Conservation (phyloP, 2,113 vertebrate genomes). For the Hippocampus zosterae region DNA sequence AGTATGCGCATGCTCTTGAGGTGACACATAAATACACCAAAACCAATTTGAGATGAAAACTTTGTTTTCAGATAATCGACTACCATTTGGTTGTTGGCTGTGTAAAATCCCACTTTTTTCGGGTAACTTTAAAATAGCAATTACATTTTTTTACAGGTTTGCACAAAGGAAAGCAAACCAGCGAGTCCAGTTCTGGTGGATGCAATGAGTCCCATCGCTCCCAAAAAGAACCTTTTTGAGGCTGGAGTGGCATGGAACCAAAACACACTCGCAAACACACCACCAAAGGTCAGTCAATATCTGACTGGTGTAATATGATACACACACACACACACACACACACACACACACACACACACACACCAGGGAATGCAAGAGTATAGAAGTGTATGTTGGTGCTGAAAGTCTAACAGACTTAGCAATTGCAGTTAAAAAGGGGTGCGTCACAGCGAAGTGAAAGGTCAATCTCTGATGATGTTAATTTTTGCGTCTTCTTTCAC, state of each 20-base stretch:
- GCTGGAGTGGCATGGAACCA: constrained; percentile 79
- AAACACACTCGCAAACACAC: constrained; percentile 39
- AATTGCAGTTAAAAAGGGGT: background rate
- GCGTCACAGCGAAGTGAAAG: background rate
- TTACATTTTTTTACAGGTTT: constrained; percentile 49
- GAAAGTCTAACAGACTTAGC: background rate
- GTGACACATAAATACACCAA: constrained; percentile 53
- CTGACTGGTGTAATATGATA: no score
- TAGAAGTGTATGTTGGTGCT: no score
- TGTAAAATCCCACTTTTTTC: background rate
- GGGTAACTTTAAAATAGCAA: background rate
- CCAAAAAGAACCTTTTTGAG: constrained; percentile 87
- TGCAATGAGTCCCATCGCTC: constrained; percentile 75
- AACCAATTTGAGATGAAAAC: background rate
- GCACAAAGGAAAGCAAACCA: constrained; percentile 68
- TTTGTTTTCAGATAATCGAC: no score
- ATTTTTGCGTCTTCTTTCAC: background rate
- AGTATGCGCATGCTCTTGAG: constrained; percentile 87
- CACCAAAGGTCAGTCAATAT: constrained; percentile 70
- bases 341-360: no score
- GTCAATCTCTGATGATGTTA: background rate
- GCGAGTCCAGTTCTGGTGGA: constrained; percentile 70
- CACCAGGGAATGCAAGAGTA: background rate
- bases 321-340: no score
- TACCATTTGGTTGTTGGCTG: no score